phyloP scores from a whole-genome alignment of 2,797 vertebrate species.

The Gambelia wislizenii region DNA sequence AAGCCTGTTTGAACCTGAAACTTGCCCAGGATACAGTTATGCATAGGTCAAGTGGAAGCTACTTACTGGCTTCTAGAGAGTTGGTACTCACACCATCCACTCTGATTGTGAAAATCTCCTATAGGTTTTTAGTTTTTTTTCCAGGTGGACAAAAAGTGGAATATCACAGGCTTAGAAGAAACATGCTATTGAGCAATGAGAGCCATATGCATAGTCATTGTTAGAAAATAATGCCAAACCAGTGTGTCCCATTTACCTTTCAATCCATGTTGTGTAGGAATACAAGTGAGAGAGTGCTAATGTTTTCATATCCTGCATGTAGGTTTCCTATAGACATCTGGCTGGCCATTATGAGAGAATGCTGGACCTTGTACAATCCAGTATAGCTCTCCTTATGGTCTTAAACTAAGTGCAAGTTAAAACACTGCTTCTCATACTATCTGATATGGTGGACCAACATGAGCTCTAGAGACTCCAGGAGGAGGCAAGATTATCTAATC shows the following conservation, averaged over 20 bases:
- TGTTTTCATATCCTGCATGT: not conserved
- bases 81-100: not conserved
- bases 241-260: not conserved
- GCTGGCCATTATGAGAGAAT: not conserved
- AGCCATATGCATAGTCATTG: not conserved
- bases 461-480: too few species aligned
- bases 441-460: too few species aligned
- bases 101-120: not conserved
- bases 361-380: not conserved
- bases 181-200: not conserved
- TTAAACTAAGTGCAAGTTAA: not conserved
- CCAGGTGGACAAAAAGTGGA: too few species aligned
- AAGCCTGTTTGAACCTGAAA: not conserved
- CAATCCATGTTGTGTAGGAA: not conserved
- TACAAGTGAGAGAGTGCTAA: not conserved
- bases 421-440: too few species aligned
- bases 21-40: not conserved
- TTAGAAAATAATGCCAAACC: not conserved
- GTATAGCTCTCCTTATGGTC: not conserved
- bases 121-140: not conserved
- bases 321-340: not conserved
- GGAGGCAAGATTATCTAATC: too few species aligned
- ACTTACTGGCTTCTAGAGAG: not conserved
- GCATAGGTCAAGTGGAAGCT: not conserved
- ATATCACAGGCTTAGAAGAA: not conserved